Evolutionary conservation across 1,140 invertebrate species (phyloP), one percentile per base, ranked within the genome.

Genomic region (Frieseomelitta varia): DNA sequence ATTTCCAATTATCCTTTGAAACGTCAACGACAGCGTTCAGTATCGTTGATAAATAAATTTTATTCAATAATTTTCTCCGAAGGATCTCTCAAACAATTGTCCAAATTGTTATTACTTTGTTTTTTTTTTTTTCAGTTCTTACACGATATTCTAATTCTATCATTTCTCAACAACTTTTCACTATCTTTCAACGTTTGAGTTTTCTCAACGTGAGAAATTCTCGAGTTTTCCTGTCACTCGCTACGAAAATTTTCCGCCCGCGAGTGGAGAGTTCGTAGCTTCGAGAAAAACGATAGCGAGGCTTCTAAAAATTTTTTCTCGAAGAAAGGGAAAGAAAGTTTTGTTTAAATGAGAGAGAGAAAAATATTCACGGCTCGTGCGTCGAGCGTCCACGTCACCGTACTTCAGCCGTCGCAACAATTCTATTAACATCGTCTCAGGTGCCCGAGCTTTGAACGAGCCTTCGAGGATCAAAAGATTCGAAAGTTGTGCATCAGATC

Each of bases 401-500:
- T 63, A 55, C 79, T 81, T 87, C 81, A 87, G 76, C 78, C 73
- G 58, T 79, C 74, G 76, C 58, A 79, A 82, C 67, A 88, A 85
- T 78, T 71, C 68, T 88, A 68, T 88, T 81, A 82, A 61, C 79
- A 85, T 88, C 34, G 24, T 84, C 55, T 61, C 68, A 53, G 51
- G 78, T 73, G 75, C 30, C 71, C 39, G 78, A 89, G 84, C 85
- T 73, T 82, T 6, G 73, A 74, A 55, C 24, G 71, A 63, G 39
- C 56, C 81, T 79, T 56, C 30, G 34, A 81, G 51, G 61, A 34
- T 51, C 27, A 51, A 78, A 88, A 27, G 63, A 30, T 65, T 85
- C 68, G 47, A 73, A 55, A 73, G 73, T 89, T 85, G 87, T 89
- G 84, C 84, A 88, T 75, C 47, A n/a, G 67, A 81, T 83, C 71